phyloP scores from a whole-genome alignment of 2,113 vertebrate species.

The Antigone vipio region DNA sequence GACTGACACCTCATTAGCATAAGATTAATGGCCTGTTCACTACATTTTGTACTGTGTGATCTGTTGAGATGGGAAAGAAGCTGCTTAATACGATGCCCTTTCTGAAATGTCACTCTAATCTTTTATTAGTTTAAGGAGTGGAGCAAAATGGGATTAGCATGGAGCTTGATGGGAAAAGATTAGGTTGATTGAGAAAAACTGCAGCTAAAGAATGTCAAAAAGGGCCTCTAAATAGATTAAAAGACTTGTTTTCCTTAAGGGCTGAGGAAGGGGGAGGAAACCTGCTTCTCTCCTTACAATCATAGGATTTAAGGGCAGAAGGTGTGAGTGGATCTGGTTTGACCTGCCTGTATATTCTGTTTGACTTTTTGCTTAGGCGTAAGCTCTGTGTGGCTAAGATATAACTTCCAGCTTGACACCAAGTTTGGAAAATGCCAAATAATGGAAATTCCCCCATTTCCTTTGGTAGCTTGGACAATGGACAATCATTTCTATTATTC shows the following conservation, averaged over 20 bases:
- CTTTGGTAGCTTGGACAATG: not conserved
- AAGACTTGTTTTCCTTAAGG: slow-evolving; percentile 30
- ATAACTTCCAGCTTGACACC: not conserved
- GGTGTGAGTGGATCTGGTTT: not conserved
- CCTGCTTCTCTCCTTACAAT: not conserved
- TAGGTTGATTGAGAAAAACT: slow-evolving; percentile 48
- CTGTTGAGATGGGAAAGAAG: slow-evolving; percentile 52
- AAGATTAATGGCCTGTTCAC: slow-evolving; percentile 76
- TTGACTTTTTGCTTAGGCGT: not conserved
- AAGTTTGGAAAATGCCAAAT: not conserved
- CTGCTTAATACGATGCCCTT: slow-evolving; percentile 86
- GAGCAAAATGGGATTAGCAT: slow-evolving; percentile 72
- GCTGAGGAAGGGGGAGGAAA: not conserved
- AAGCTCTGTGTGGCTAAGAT: not conserved
- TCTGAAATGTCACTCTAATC: slow-evolving; percentile 89
- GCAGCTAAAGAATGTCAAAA: slow-evolving; percentile 57
- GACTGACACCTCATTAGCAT: slow-evolving; percentile 79
- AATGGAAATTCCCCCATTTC: not conserved
- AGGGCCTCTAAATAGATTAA: slow-evolving; percentile 50
- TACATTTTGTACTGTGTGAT: slow-evolving; percentile 25
- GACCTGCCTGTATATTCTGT: not conserved
- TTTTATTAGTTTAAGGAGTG: slow-evolving; percentile 87
- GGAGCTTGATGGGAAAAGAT: slow-evolving; percentile 60
- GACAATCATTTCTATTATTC: not conserved
- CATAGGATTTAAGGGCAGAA: not conserved